Evolutionary conservation across 2,797 vertebrate genomes (phyloP), one percentile per base, ranked within the genome.

Genomic region (Spondyliosoma cantharus): DNA sequence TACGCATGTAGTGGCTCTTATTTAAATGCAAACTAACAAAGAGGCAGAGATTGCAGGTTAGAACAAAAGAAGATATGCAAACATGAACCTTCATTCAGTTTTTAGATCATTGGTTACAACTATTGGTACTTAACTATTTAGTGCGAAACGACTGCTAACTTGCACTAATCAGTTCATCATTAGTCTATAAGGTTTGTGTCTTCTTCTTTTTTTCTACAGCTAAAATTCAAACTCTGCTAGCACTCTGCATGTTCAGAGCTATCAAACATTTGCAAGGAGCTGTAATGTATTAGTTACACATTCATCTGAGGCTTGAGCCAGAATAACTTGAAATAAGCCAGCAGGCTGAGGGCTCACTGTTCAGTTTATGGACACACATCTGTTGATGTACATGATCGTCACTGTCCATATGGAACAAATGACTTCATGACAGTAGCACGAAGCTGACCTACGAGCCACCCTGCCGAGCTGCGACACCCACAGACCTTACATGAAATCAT

Each of bases 261-360:
- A 54, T 67, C 3, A 74, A 63, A 60, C n/a, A 78, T 49, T 70
- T 74, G 14, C 75, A 67, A 57, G 14, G 46, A 76, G 48, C 16
- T 57, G 29, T 19, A 67, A 62, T 77, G 71, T 59, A n/a, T 9
- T 60, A 17, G 71, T 72, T 71, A 80, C 11, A 59, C 53, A 79
- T 87, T 72, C 53, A 76, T 43, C 54, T 29, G 24, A 75, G 66
- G 48, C 54, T 77, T 84, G n/a, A 74, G 49, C 52, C 27, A 76
- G 53, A 85, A 78, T 73, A 73, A 81, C 78, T 80, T 80, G 64
- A 82, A 84, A 65, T n/a, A 72, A 60, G 37, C 24, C 56, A 59
- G 19, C 45, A 69, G 71, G 4, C 37, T 50, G 27, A 72, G 27
- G 66, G 7, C 4, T 74, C 22, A 56, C 37, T 49, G 71, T 80